A percentile compares a stretch with the other conserved stretches of the same genome.
Evolutionary conservation across 2,888 invertebrate genomes (phyloP).

Genomic region (Electrophaes corylata): DNA sequence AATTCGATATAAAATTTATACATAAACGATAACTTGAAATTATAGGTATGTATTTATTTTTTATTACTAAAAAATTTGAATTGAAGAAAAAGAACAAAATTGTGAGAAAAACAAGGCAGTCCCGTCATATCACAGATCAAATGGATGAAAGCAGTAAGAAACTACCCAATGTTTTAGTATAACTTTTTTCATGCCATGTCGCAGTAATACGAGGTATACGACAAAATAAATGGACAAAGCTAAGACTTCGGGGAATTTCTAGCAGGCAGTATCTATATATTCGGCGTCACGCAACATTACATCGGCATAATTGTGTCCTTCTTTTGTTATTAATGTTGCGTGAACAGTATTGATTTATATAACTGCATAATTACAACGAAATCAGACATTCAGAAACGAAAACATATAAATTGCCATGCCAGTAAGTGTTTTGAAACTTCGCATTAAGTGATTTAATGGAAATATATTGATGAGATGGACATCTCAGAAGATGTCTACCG

Average conservation of each 20-base stretch:
- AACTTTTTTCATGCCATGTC: slow-evolving; percentile 2
- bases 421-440: neutral
- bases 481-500: too few species aligned
- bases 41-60: neutral
- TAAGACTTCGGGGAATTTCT: slow-evolving; percentile 13
- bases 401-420: neutral
- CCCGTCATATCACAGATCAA: neutral
- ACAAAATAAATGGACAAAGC: slow-evolving; percentile 13
- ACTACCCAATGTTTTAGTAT: neutral
- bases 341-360: slow-evolving; percentile 34
- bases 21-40: neutral
- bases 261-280: slow-evolving; percentile 23
- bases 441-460: neutral
- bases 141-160: too few species aligned
- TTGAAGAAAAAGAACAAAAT: neutral
- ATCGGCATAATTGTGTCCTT: slow-evolving; percentile 33
- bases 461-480: neutral
- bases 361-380: slow-evolving; percentile 25
- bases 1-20: neutral
- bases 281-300: slow-evolving; percentile 36
- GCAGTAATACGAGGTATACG: neutral
- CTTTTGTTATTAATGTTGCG: slow-evolving; percentile 36
- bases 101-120: slow-evolving; percentile 1
- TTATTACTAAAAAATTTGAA: neutral
- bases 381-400: slow-evolving; percentile 10